Evolutionary conservation across 2,113 vertebrate species (phyloP).

Genomic region (Pedionomus torquatus): DNA sequence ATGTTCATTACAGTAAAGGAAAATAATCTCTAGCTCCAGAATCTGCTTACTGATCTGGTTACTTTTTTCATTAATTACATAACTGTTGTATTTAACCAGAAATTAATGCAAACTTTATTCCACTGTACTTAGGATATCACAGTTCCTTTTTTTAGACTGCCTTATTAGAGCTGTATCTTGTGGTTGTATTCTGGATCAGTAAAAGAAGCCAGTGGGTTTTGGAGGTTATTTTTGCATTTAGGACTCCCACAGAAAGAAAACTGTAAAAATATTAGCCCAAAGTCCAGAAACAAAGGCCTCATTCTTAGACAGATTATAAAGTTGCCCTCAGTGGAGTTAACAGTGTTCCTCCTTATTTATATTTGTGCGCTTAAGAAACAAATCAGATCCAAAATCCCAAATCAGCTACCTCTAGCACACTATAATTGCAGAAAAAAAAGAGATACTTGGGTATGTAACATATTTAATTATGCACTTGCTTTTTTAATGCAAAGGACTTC

Average conservation of each 20-base stretch:
- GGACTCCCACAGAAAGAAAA: background rate
- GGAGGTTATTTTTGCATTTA: background rate
- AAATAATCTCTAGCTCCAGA: background rate
- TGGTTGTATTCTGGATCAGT: background rate
- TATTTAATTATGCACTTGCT: background rate
- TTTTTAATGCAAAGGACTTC: background rate
- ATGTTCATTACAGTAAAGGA: background rate
- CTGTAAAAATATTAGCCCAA: background rate
- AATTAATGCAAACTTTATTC: background rate
- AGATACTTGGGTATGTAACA: background rate
- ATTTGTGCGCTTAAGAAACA: background rate
- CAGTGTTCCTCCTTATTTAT: background rate
- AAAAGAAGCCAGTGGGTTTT: background rate
- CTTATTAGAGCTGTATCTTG: background rate
- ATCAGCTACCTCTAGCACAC: background rate
- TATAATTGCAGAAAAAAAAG: background rate
- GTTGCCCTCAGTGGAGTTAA: background rate
- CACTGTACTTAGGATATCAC: background rate
- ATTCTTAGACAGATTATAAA: background rate
- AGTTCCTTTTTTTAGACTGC: background rate
- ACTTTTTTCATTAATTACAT: background rate
- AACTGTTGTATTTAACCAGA: background rate
- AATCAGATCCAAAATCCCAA: background rate
- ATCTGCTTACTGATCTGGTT: background rate
- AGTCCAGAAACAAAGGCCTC: background rate